A percentile compares a stretch with the other conserved stretches of the same genome.
Evolutionary conservation across 2,797 vertebrate genomes (phyloP).

Genomic region (Acridotheres tristis): DNA sequence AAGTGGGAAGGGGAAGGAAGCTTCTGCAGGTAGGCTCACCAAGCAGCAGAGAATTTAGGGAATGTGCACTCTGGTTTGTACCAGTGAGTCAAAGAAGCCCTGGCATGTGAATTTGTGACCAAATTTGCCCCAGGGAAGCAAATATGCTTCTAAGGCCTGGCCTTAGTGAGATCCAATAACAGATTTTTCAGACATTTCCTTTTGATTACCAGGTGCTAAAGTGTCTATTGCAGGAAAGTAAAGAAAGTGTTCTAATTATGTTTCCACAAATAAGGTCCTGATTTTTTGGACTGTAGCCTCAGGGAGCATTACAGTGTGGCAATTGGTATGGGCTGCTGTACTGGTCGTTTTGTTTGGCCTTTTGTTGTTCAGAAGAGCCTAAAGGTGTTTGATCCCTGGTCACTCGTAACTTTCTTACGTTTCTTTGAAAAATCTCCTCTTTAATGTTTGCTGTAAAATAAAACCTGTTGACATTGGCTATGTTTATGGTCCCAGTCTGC

Average conservation of each 20-base stretch:
- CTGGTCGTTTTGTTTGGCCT: not conserved
- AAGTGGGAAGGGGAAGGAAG: not conserved
- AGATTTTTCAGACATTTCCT: not conserved
- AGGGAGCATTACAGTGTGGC: not conserved
- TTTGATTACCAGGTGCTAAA: conserved; percentile 8
- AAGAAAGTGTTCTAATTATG: conserved; percentile 10
- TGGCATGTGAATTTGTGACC: not conserved
- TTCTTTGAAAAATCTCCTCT: conserved; percentile 31
- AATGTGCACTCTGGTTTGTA: not conserved
- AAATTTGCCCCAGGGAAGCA: not conserved
- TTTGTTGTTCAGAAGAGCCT: not conserved
- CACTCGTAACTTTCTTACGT: not conserved
- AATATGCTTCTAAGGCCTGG: not conserved
- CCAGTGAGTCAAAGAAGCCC: not conserved
- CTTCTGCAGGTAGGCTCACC: not conserved
- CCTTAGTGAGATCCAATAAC: not conserved
- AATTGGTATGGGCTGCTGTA: not conserved
- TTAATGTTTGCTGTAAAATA: conserved; percentile 10
- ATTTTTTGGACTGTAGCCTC: conserved; percentile 6
- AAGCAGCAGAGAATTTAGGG: not conserved
- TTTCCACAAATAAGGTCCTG: conserved; percentile 5
- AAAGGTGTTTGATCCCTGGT: conserved; percentile 17
- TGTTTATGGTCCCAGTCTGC: not conserved
- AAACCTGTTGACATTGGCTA: not conserved
- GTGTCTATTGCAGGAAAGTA: not conserved